Base-by-base conservation (phyloP, 1,140 invertebrate species). In the Scaptomyza hsui region DNA sequence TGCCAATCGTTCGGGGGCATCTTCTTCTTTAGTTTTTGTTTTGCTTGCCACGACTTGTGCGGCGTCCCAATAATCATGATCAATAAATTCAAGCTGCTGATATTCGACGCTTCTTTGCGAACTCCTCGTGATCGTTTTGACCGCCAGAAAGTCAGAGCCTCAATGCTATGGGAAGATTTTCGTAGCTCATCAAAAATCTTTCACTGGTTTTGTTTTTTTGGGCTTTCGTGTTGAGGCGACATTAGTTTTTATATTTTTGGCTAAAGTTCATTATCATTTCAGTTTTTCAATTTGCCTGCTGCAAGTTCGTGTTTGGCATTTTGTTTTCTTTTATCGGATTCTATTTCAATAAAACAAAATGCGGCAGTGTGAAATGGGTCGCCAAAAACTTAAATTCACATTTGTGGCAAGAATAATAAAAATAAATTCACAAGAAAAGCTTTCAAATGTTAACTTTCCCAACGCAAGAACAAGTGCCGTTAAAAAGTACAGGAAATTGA, bases 21-120 rank as follows among this genome's bases (percentile, higher is more conserved):
- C 79, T 83, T 69, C 59, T 44, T 55, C 60, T 67, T 55, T 37
- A 18, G 15, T 47, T 61, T 21, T 18, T 26, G 29, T 29, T 35
- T 51, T 32, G 32, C 57, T 44, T 61, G 26, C 67, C 72, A 80
- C 80, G 76, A 76, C 79, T 75, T 85, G 76, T 86, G 81, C 77
- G 81, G 81, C 77, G 70, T 70, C 12, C 32, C 72, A 85, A 73
- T 53, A 86, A 85, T 85, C 77, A 85, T 86, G 80, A 85, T 85
- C 80, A 85, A 85, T 85, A 85, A 86, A 85, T 86, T 86, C 53
- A 67, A 64, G 63, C 41, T 74, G 59, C 51, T 32, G 65, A 70
- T 74, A 53, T 70, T 74, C 15, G 42, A n/a, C n/a, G 15, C 29
- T 70, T 37, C 42, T 32, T 4, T 62, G 12, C 49, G n/a, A n/a